Evolutionary conservation across 1,140 invertebrate genomes (phyloP), one percentile per base, ranked within the genome.

Genomic region (Olivierus martensii): DNA sequence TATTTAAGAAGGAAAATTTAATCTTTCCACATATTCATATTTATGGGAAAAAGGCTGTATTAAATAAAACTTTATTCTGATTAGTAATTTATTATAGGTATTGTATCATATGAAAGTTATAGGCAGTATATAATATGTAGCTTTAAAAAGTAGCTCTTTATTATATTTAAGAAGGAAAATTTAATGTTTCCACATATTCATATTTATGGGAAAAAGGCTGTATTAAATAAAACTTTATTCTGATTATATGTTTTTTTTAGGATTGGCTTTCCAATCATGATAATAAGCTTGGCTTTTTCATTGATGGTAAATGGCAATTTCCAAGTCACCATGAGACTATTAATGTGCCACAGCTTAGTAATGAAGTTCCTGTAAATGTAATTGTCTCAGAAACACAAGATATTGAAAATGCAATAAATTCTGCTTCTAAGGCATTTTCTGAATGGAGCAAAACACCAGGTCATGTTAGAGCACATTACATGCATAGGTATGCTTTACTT

Each of bases 181-280:
- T n/a, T n/a, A n/a, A n/a, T n/a, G n/a, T n/a, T n/a, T n/a, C n/a
- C n/a, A n/a, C n/a, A n/a, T n/a, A n/a, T n/a, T n/a, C n/a, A n/a
- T n/a, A n/a, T n/a, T n/a, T n/a, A n/a, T n/a, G n/a, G n/a, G n/a
- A n/a, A n/a, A n/a, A n/a, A n/a, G n/a, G n/a, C n/a, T n/a, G n/a
- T n/a, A n/a, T n/a, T n/a, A n/a, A n/a, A n/a, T n/a, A 46, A 18
- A 11, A 19, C 18, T 21, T 11, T 6, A 28, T 28, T 28, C 9
- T 28, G 28, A 21, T 19, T 22, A 14, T 28, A 3, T 39, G 18
- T 12, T 39, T 11, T 39, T 36, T 51, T 18, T 28, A 51, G 49
- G 42, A 45, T 37, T 51, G 49, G 49, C 12, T 51, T 9, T 18
- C 36, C 17, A 35, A 15, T 5, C 49, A 51, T 43, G 18, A 44